Evolutionary conservation across 2,888 invertebrate species (phyloP).

Genomic region (Abrostola triplasia): DNA sequence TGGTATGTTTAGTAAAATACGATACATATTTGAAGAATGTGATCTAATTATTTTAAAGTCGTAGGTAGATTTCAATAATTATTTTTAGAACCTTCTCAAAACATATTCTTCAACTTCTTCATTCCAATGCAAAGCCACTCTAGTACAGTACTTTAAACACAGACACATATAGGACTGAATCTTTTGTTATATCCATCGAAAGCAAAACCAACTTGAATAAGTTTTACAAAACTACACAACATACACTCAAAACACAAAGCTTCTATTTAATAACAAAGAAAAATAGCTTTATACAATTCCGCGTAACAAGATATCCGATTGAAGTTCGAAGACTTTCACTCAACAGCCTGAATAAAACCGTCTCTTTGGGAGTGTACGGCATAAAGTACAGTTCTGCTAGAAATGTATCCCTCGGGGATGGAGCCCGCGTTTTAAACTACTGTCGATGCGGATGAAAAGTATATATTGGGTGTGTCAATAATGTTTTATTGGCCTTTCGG

Average conservation of each 20-base stretch:
- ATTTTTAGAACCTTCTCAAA: too few species aligned
- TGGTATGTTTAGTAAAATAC: not conserved
- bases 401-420: slow-evolving; percentile 29
- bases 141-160: not conserved
- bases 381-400: slow-evolving; percentile 18
- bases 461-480: not conserved
- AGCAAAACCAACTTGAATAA: slow-evolving; percentile 2
- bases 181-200: not conserved
- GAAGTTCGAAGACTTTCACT: slow-evolving; percentile 44
- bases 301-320: slow-evolving; percentile 44
- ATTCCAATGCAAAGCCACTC: too few species aligned
- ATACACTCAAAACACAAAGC: slow-evolving; percentile 15
- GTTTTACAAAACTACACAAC: slow-evolving; percentile 1
- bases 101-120: too few species aligned
- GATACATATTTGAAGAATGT: too few species aligned
- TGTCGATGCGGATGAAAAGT: slow-evolving; percentile 18
- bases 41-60: too few species aligned
- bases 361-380: slow-evolving; percentile 40
- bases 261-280: slow-evolving; percentile 42
- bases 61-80: too few species aligned
- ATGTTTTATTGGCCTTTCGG: too few species aligned
- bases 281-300: slow-evolving; percentile 35
- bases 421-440: slow-evolving; percentile 45
- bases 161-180: not conserved
- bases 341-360: slow-evolving; percentile 41